A percentile compares a stretch with the other conserved stretches of the same genome.
Conservation (phyloP, 1,140 invertebrate genomes). For the Charaxes varanes region DNA sequence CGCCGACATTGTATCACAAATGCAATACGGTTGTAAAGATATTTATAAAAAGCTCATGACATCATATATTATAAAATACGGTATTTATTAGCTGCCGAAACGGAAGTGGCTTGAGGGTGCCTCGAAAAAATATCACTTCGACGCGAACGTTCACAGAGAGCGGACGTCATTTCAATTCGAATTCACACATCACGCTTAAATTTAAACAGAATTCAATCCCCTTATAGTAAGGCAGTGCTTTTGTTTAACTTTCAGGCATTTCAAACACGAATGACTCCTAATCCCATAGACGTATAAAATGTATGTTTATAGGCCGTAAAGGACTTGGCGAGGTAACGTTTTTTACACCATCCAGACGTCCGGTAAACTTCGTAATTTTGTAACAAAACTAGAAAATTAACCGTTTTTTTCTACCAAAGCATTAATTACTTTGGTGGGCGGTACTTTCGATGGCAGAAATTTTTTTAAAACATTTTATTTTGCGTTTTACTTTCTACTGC, state of each 20-base stretch:
- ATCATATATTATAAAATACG: constrained; percentile 34
- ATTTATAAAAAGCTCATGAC: constrained; percentile 61
- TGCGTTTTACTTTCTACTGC: no score
- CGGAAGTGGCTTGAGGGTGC: constrained; percentile 22
- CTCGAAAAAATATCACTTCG: constrained; percentile 27
- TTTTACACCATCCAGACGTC: no score
- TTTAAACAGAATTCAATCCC: constrained; percentile 29
- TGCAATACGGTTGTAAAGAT: constrained; percentile 60
- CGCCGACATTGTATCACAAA: constrained; percentile 44
- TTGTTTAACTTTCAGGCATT: constrained; percentile 43
- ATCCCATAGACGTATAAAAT: constrained; percentile 8
- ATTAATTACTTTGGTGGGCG: no score
- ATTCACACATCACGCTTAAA: constrained; percentile 29
- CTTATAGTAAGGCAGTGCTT: constrained; percentile 67
- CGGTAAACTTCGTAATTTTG: neutral
- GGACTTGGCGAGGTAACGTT: neutral
- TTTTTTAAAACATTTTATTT: no score
- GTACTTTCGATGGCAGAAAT: no score
- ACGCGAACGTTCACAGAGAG: constrained; percentile 33
- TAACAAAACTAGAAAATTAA: no score
- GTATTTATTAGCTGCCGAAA: constrained; percentile 48
- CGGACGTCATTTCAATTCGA: constrained; percentile 34
- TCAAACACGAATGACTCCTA: constrained; percentile 13
- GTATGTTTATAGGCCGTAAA: constrained; percentile 5
- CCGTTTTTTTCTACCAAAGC: no score